These are phyloP conservation scores for Trichechus manatus DNA, from an alignment of 2,113 vertebrate genomes.

Conservation along the genomic window DNA sequence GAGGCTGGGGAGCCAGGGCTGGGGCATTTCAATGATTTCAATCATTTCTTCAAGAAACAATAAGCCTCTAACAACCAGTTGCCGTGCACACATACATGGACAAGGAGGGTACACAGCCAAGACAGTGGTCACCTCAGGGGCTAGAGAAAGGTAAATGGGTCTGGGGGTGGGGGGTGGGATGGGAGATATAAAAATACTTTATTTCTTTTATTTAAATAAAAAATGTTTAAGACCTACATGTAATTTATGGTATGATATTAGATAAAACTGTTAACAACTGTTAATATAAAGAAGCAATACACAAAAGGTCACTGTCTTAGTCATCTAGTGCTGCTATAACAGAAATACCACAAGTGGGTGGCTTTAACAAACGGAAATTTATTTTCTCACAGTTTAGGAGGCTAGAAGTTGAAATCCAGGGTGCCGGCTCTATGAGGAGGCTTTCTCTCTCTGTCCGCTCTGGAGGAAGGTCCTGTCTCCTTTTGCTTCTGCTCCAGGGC, in stretches of 20 bases:
- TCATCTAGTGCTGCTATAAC: not conserved
- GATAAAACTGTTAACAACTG: not conserved
- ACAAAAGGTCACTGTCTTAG: not conserved
- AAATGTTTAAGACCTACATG: not conserved
- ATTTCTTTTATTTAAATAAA: constrained; percentile 14
- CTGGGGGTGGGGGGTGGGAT: not conserved
- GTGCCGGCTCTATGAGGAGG: not conserved
- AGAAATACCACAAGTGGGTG: not conserved
- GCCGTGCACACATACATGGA: fast-evolving
- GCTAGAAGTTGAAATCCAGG: not conserved
- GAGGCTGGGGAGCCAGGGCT: too few species aligned
- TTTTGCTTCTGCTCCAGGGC: not conserved
- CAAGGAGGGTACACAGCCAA: fast-evolving
- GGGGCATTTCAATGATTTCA: not conserved
- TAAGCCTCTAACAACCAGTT: not conserved
- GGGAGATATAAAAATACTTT: not conserved
- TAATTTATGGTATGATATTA: not conserved
- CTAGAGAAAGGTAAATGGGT: too few species aligned
- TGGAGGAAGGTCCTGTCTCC: not conserved
- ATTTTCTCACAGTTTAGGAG: not conserved
- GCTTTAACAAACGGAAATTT: not conserved
- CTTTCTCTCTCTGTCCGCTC: not conserved
- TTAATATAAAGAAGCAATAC: not conserved
- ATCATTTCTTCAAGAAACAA: not conserved
- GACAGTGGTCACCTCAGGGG: not conserved